phyloP scores from a whole-genome alignment of 2,888 invertebrate species.

The Drosophila emarginata region DNA sequence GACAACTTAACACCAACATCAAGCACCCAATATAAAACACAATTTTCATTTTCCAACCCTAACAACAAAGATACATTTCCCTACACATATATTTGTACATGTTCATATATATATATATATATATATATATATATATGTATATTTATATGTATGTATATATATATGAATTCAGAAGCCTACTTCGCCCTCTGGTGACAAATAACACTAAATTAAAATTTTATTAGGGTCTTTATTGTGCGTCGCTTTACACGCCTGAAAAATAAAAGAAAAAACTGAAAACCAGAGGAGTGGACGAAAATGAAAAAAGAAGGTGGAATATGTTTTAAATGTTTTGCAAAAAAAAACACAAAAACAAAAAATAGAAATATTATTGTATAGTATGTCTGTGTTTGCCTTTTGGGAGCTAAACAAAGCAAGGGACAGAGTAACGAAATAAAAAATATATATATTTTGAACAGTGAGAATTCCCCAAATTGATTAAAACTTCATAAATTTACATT shows the following conservation, averaged over 20 bases:
- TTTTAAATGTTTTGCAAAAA: constrained; percentile 64
- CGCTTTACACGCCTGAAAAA: constrained; percentile 50
- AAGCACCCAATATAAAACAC: constrained; percentile 12
- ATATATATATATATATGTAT: background rate
- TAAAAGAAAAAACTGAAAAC: constrained; percentile 37
- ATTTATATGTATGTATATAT: background rate
- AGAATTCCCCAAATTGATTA: constrained; percentile 76
- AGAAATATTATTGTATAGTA: background rate
- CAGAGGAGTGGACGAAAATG: constrained; percentile 13
- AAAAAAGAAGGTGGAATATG: constrained; percentile 49
- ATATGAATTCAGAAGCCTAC: constrained; percentile 22
- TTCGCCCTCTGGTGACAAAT: constrained; percentile 69
- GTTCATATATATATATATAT: background rate
- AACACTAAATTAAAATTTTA: constrained; percentile 76
- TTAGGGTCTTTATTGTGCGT: constrained; percentile 73
- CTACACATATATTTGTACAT: too few relatives aligned
- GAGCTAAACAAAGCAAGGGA: constrained; percentile 7
- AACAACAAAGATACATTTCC: constrained; percentile 29
- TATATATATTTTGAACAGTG: constrained; percentile 34
- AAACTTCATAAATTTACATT: constrained; percentile 77
- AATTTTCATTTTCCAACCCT: constrained; percentile 10
- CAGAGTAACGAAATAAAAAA: constrained; percentile 8
- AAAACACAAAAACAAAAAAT: constrained; percentile 19
- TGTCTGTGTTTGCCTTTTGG: constrained; percentile 12
- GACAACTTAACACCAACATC: constrained; percentile 33